phyloP scores from a whole-genome alignment of 1,140 invertebrate species.

The Trissolcus basalis region DNA sequence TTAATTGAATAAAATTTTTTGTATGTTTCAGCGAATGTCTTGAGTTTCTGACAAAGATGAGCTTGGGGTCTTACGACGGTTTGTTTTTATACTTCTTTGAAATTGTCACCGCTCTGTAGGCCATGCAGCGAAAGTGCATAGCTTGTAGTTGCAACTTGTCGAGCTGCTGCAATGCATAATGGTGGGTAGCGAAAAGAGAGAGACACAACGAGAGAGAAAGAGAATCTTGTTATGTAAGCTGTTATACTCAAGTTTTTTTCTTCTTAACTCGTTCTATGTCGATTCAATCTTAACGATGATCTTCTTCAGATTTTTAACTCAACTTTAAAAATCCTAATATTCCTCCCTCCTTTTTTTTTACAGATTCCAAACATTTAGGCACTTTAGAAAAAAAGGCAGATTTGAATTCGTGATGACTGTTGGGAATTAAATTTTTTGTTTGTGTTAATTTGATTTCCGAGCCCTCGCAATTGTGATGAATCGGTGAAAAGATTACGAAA shows the following conservation, averaged over 20 bases:
- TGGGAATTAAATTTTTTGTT: neutral
- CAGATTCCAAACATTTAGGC: too few relatives aligned
- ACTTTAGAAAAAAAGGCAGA: too few relatives aligned
- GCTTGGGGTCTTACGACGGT: constrained; percentile 2
- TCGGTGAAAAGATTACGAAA: neutral
- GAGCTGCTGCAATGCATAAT: constrained; percentile 56
- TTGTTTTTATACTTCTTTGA: constrained; percentile 34
- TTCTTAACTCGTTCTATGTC: constrained; percentile 45
- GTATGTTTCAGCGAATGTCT: too few relatives aligned
- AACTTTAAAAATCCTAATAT: neutral
- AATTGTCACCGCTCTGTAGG: constrained; percentile 51
- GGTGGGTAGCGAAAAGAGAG: constrained; percentile 50
- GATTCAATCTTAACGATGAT: constrained; percentile 32
- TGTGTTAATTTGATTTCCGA: neutral
- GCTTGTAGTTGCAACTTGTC: constrained; percentile 53
- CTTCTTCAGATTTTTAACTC: neutral
- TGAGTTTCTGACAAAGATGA: too few relatives aligned
- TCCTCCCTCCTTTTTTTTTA: too few relatives aligned
- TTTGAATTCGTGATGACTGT: too few relatives aligned
- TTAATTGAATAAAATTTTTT: too few relatives aligned
- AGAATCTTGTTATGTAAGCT: constrained; percentile 51
- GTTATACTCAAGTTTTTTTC: constrained; percentile 48
- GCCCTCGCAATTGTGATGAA: too few relatives aligned
- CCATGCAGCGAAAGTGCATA: constrained; percentile 56
- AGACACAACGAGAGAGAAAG: constrained; percentile 47